phyloP scores from a whole-genome alignment of 2,888 invertebrate genomes.

The Eupithecia exiguata region DNA sequence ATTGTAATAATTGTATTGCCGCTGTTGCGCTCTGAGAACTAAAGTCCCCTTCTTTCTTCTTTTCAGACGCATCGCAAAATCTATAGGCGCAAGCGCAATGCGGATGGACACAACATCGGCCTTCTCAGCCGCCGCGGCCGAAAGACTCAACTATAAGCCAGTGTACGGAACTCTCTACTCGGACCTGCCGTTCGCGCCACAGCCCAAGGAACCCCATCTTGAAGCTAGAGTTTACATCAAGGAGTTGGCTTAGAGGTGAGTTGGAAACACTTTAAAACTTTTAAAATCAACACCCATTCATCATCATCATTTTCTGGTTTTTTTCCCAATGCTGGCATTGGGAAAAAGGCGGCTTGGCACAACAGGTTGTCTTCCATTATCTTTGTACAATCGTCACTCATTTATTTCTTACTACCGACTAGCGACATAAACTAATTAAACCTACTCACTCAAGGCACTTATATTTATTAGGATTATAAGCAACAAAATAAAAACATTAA shows the following conservation, averaged over 20 bases:
- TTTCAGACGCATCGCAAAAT: slow-evolving; percentile 76
- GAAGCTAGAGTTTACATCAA: slow-evolving; percentile 85
- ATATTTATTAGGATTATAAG: no score
- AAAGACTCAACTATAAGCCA: slow-evolving; percentile 87
- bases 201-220: slow-evolving; percentile 83
- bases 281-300: neutral
- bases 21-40: neutral
- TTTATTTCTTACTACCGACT: no score
- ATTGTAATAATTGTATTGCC: no score
- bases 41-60: slow-evolving; percentile 1
- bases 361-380: no score
- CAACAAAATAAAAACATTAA: no score
- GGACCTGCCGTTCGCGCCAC: slow-evolving; percentile 86
- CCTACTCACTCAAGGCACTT: no score
- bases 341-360: no score
- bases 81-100: slow-evolving; percentile 84
- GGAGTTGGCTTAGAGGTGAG: slow-evolving; percentile 67
- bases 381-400: no score
- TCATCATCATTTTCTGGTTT: no score
- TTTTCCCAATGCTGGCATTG: no score
- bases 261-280: neutral
- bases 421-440: no score
- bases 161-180: slow-evolving; percentile 86
- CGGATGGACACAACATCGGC: slow-evolving; percentile 90
- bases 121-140: slow-evolving; percentile 89